Evolutionary conservation across 1,140 invertebrate genomes (phyloP).

Genomic region (Zaprionus ornatus): DNA sequence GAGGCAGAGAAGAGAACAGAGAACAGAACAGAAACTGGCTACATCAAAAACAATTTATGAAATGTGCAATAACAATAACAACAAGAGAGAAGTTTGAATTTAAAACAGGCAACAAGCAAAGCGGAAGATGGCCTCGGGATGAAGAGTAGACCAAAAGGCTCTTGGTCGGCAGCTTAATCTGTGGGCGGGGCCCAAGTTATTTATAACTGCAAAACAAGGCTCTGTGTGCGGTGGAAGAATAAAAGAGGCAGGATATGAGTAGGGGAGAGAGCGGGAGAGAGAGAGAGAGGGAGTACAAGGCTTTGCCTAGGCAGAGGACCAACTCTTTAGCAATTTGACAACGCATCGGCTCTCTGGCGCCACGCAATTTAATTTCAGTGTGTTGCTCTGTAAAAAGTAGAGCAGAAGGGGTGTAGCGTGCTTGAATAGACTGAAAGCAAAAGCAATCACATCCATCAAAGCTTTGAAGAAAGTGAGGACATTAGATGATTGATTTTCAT

Average conservation of each 20-base stretch:
- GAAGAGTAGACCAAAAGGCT: slow-evolving; percentile 6
- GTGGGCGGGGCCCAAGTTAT: slow-evolving; percentile 35
- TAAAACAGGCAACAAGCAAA: slow-evolving; percentile 7
- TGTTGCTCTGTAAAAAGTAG: slow-evolving; percentile 14
- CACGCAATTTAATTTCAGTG: slow-evolving; percentile 31
- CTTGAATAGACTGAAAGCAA: not conserved
- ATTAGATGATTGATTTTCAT: no score
- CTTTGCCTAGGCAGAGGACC: not conserved
- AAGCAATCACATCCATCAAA: no score
- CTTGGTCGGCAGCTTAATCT: slow-evolving; percentile 33
- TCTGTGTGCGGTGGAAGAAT: not conserved
- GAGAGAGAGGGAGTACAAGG: not conserved
- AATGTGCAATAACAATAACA: slow-evolving; percentile 32
- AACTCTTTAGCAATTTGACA: slow-evolving; percentile 7
- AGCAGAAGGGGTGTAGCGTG: not conserved
- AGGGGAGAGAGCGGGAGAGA: not conserved
- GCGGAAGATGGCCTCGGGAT: not conserved
- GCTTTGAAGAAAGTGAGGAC: no score
- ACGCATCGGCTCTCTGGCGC: slow-evolving; percentile 8
- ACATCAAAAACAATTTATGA: slow-evolving; percentile 34
- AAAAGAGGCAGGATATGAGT: no score
- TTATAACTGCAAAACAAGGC: slow-evolving; percentile 31
- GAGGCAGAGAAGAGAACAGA: not conserved
- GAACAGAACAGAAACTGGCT: slow-evolving; percentile 20
- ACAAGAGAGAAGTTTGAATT: not conserved